Conservation (phyloP, 2,888 invertebrate species). For the Reticulitermes lucifugus region DNA sequence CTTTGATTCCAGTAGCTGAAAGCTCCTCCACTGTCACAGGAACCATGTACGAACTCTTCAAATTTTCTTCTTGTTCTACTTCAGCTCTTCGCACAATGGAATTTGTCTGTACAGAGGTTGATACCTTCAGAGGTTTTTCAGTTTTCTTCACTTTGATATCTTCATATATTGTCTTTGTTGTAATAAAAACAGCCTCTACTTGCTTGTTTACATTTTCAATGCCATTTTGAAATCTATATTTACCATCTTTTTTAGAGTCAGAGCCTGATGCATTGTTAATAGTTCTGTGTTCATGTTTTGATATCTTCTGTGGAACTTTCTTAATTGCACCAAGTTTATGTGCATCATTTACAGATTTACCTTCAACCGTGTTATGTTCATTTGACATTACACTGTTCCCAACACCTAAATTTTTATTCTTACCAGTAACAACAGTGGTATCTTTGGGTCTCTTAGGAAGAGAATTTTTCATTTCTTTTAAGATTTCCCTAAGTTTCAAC, state of each 20-base stretch:
- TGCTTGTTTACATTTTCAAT: slow-evolving; percentile 55
- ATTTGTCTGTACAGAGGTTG: slow-evolving; percentile 70
- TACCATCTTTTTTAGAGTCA: not conserved
- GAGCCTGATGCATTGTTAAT: not conserved
- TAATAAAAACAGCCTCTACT: slow-evolving; percentile 62
- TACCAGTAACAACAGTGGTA: not conserved
- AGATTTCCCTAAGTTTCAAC: slow-evolving; percentile 72
- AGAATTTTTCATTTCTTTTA: slow-evolving; percentile 83
- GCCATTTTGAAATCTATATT: slow-evolving; percentile 33
- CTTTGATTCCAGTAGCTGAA: slow-evolving; percentile 51
- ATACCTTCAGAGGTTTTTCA: slow-evolving; percentile 66
- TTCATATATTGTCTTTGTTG: slow-evolving; percentile 63
- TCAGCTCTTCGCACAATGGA: slow-evolving; percentile 64
- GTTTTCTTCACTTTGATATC: slow-evolving; percentile 63
- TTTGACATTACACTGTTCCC: not conserved
- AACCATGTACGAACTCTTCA: slow-evolving; percentile 48
- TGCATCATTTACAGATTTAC: not conserved
- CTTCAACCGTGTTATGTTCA: not conserved
- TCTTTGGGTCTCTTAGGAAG: slow-evolving; percentile 69
- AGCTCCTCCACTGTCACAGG: slow-evolving; percentile 57
- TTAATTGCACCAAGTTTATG: slow-evolving; percentile 51
- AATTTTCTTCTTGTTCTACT: slow-evolving; percentile 45
- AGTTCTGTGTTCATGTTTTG: not conserved
- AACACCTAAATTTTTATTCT: not conserved
- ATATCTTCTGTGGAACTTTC: slow-evolving; percentile 45